Conservation (phyloP, 2,113 vertebrate species). For the Psilopogon haemacephalus region DNA sequence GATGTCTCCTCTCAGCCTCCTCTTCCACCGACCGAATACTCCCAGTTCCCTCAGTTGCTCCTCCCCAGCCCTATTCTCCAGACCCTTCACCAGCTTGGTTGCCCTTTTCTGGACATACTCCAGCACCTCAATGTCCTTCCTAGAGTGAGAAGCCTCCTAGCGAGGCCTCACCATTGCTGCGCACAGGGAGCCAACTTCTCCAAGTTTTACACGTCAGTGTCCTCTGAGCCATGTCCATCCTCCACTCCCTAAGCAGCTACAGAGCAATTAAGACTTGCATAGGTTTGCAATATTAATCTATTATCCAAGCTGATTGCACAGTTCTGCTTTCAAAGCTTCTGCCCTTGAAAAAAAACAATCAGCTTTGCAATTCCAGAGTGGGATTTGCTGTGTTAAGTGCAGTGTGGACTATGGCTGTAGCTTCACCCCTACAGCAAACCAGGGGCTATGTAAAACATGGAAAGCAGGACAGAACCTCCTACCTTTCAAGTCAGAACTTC, state of each 20-base stretch:
- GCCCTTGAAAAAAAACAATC: not conserved
- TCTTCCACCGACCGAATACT: no score
- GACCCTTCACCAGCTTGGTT: no score
- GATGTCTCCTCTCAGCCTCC: no score
- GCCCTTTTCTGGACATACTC: no score
- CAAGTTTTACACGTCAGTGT: accelerated
- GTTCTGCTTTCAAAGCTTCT: not conserved
- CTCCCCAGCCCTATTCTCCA: no score
- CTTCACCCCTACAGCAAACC: not conserved
- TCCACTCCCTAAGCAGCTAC: accelerated
- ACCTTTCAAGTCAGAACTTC: no score
- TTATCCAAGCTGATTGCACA: not conserved
- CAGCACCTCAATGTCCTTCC: no score
- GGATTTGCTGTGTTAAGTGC: not conserved
- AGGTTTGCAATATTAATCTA: not conserved
- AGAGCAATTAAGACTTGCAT: not conserved
- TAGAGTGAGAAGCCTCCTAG: no score
- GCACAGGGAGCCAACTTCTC: not conserved
- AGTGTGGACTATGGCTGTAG: not conserved
- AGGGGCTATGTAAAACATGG: not conserved
- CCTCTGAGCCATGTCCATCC: not conserved
- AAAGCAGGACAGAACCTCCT: not conserved
- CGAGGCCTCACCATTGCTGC: no score
- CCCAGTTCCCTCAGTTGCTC: no score
- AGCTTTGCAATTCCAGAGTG: not conserved